Evolutionary conservation across 2,113 vertebrate species (phyloP), one percentile per base, ranked within the genome.

Genomic region (Siniperca chuatsi): DNA sequence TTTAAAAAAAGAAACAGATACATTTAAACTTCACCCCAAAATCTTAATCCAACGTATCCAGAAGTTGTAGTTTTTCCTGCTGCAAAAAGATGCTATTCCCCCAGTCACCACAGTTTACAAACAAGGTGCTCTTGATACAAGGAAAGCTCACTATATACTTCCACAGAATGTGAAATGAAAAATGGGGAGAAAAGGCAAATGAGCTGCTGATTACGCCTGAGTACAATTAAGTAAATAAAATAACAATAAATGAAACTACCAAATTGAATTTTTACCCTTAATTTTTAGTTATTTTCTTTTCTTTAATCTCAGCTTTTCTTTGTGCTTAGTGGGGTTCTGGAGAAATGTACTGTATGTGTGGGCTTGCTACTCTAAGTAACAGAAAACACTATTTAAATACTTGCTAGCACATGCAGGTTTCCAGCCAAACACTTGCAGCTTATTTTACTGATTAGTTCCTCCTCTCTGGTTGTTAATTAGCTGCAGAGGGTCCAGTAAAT

Each of bases 371-470:
- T 74, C 46, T 46, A 37, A 25, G 33, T 42, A 10, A 21, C 54
- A 68, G 2, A 71, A 78, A 70, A 72, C 35, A 42, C 25, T 35
- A 25, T 33, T 50, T 44, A 48, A 46, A 67, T 60, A 35, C 52
- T 60, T 40, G 10, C 13, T 58, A 40, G 25, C 25, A 37, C 33
- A 20, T 46, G 48, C 20, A 55, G 8, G 35, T 77, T 65, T 81
- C 21, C 72, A 79, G 44, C 21, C 23, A 66, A 66, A 76, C 71
- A 71, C 58, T 33, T 52, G 75, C 71, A 35, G 37, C 75, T 75
- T 25, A 64, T 79, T 65, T 71, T n/a, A 23, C 74, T 78, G 78
- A 88, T 87, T 62, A 2, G 55, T 79, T 85, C 60, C 72, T 82
- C 37, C 73, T 50, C 62, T 77, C 40, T 77, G 61, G 58, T 48